Evolutionary conservation across 2,113 vertebrate genomes (phyloP).

Genomic region (Atherinomorus stipes): DNA sequence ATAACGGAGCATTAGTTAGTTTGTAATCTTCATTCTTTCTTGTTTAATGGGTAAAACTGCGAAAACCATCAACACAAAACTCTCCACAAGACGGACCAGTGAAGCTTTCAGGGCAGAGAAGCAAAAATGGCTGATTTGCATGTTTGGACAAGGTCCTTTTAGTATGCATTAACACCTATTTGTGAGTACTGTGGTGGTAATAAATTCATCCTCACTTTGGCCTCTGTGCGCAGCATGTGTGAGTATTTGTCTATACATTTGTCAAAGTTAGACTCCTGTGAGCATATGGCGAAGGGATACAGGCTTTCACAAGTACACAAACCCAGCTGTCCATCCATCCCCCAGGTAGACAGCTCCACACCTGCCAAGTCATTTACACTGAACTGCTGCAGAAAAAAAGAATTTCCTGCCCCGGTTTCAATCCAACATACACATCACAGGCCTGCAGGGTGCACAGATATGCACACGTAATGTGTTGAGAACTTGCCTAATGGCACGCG

Average conservation of each 20-base stretch:
- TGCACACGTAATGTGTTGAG: conserved; percentile 54
- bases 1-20: conserved; percentile 15
- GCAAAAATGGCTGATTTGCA: conserved; percentile 4
- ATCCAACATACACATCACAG: conserved; percentile 67
- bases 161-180: conserved; percentile 46
- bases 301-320: conserved; percentile 71
- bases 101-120: conserved; percentile 2
- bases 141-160: conserved; percentile 50
- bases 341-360: conserved; percentile 57
- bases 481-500: conserved; percentile 37
- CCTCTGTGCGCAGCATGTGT: background rate
- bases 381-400: conserved; percentile 57
- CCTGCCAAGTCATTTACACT: conserved; percentile 76
- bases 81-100: conserved; percentile 14
- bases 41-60: conserved; percentile 45
- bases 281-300: conserved; percentile 74
- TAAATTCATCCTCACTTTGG: conserved; percentile 48
- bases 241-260: conserved; percentile 30
- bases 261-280: conserved; percentile 57
- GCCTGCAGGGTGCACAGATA: conserved; percentile 56
- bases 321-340: conserved; percentile 72
- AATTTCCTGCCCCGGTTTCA: conserved; percentile 53
- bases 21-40: conserved; percentile 39
- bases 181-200: conserved; percentile 23
- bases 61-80: conserved; percentile 51